phyloP scores from a whole-genome alignment of 2,888 invertebrate genomes.

The Scaptomyza polygonia region DNA sequence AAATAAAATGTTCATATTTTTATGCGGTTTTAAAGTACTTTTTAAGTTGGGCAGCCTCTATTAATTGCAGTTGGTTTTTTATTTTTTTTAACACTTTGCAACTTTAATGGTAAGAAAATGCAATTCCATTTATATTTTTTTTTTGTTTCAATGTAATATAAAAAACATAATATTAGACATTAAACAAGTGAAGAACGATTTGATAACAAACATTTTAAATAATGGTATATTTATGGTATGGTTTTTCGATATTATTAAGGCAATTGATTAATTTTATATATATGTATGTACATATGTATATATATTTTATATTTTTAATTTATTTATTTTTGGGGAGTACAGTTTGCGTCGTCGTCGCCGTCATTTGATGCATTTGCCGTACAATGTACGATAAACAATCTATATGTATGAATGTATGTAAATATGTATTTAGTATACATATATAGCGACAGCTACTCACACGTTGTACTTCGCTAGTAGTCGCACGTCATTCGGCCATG shows the following conservation, averaged over 20 bases:
- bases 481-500: conserved; percentile 18
- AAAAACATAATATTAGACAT: too few relatives aligned
- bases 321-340: conserved; percentile 33
- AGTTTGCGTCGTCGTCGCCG: conserved; percentile 20
- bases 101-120: too few relatives aligned
- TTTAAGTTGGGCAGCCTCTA: too few relatives aligned
- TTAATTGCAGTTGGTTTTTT: too few relatives aligned
- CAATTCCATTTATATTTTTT: too few relatives aligned
- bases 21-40: too few relatives aligned
- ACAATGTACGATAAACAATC: not conserved
- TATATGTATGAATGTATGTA: not conserved
- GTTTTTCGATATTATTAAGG: not conserved
- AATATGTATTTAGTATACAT: not conserved
- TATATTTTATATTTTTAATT: conserved; percentile 5
- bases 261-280: not conserved
- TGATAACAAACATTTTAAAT: not conserved
- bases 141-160: too few relatives aligned
- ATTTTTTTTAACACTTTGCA: too few relatives aligned
- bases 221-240: not conserved
- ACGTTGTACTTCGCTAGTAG: conserved; percentile 21
- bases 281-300: conserved; percentile 26
- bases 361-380: conserved; percentile 28
- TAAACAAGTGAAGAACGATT: too few relatives aligned
- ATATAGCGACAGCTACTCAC: conserved; percentile 47
- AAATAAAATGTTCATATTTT: too few relatives aligned